Evolutionary conservation across 2,888 invertebrate genomes (phyloP).

Genomic region (Podotricha telesiphe): DNA sequence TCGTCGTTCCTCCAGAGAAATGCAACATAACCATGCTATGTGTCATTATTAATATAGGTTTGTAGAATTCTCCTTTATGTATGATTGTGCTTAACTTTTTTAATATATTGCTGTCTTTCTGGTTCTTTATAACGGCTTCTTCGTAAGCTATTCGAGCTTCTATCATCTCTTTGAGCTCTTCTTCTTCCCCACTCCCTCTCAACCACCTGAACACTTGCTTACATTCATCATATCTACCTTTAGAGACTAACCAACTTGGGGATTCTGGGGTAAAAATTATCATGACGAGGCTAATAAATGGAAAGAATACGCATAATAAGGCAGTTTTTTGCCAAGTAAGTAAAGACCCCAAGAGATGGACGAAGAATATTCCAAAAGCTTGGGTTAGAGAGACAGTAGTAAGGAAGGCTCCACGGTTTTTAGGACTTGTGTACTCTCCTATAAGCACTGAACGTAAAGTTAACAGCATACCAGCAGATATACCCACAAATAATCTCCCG

Average conservation of each 20-base stretch:
- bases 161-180: slow-evolving; percentile 68
- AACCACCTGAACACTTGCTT: slow-evolving; percentile 81
- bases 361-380: slow-evolving; percentile 83
- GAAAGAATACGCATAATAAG: slow-evolving; percentile 69
- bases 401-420: slow-evolving; percentile 84
- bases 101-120: slow-evolving; percentile 41
- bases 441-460: slow-evolving; percentile 77
- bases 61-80: slow-evolving; percentile 77
- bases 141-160: slow-evolving; percentile 52
- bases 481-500: slow-evolving; percentile 64
- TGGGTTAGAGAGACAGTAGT: slow-evolving; percentile 83
- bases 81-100: slow-evolving; percentile 48
- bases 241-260: slow-evolving; percentile 85
- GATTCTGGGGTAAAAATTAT: slow-evolving; percentile 81
- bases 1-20: slow-evolving; percentile 86
- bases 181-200: slow-evolving; percentile 75
- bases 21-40: slow-evolving; percentile 85
- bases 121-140: slow-evolving; percentile 49
- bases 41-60: slow-evolving; percentile 83
- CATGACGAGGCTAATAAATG: slow-evolving; percentile 71
- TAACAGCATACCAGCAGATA: slow-evolving; percentile 78
- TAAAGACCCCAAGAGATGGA: slow-evolving; percentile 85
- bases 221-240: slow-evolving; percentile 80
- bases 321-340: slow-evolving; percentile 82
- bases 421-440: slow-evolving; percentile 83